phyloP scores from a whole-genome alignment of 2,888 invertebrate species.

The Taphrorychus bicolor region DNA sequence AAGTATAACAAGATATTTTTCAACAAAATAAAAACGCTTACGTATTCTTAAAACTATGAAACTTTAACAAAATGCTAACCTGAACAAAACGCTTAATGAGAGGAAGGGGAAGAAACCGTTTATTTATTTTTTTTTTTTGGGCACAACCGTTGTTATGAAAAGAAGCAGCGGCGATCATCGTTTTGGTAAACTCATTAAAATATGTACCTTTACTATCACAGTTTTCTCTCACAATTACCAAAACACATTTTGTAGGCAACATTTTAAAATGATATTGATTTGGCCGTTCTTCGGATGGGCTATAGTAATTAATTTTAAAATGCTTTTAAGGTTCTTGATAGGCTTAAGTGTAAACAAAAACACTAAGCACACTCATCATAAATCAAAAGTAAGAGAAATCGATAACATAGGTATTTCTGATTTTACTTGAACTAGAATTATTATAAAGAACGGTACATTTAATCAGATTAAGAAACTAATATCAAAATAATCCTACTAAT shows the following conservation, averaged over 20 bases:
- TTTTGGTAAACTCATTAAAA: neutral
- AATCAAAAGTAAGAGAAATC: too few species aligned
- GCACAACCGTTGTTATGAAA: too few species aligned
- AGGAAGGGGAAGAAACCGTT: too few species aligned
- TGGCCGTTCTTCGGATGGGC: too few species aligned
- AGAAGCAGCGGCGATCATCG: neutral
- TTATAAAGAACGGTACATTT: too few species aligned
- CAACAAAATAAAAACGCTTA: constrained; percentile 22
- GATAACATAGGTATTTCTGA: too few species aligned
- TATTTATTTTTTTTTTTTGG: too few species aligned
- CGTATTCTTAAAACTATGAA: constrained; percentile 10
- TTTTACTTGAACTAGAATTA: too few species aligned
- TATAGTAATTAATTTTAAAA: too few species aligned
- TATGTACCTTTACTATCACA: constrained; percentile 3
- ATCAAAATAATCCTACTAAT: neutral
- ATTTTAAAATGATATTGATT: too few species aligned
- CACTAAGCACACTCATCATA: neutral
- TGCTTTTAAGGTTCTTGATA: too few species aligned
- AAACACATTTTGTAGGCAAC: neutral
- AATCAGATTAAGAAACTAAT: neutral
- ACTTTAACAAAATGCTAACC: constrained; percentile 1
- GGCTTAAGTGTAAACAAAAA: too few species aligned
- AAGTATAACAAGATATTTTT: constrained; percentile 20
- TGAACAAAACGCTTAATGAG: neutral
- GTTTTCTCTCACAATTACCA: constrained; percentile 4